Evolutionary conservation across 2,888 invertebrate species (phyloP), one percentile per base, ranked within the genome.

Genomic region (Mylabris sibirica): DNA sequence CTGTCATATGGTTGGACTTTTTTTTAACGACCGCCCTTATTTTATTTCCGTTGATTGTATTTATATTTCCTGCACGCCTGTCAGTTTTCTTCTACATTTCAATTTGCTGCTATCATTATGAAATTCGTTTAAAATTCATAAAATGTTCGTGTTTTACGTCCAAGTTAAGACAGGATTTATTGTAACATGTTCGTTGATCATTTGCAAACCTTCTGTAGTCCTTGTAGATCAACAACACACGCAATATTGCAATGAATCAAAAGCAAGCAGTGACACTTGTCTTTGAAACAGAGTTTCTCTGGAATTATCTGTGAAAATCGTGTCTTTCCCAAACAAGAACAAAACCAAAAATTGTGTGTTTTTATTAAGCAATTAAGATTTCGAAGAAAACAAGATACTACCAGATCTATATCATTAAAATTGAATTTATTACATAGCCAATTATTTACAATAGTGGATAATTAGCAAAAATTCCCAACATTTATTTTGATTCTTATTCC

Each of bases 341-440:
- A 44, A 4, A 44, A 44, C 5, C 41, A 5, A 41, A 41, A 41
- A 41, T 41, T 6, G 20, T 49, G 35, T 30, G 12, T 38, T 34
- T 60, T 60, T 60, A 60, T 60, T 60, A 60, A 60, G n/a, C 60
- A 60, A 60, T 60, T 60, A 34, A 20, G 35, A 20, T 60, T 60
- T 35, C 60, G 22, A 30, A 60, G 60, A 30, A 30, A 34, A 14
- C 60, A 11, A 17, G 38, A 60, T 22, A 17, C 11, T 49, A 49
- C 20, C 12, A 60, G 60, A 24, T 60, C 35, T 38, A 20, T 60
- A 60, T 60, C 60, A 22, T 60, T 60, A 34, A 60, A 60, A 60
- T 60, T 60, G 34, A 60, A 60, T 60, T 60, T 60, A 60, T 60
- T 60, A 60, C 34, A 60, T 60, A 24, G 12, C 60, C 38, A 60